These are phyloP conservation scores for Mechanitis mazaeus DNA, from an alignment of 2,888 invertebrate species.

Conservation along the genomic window DNA sequence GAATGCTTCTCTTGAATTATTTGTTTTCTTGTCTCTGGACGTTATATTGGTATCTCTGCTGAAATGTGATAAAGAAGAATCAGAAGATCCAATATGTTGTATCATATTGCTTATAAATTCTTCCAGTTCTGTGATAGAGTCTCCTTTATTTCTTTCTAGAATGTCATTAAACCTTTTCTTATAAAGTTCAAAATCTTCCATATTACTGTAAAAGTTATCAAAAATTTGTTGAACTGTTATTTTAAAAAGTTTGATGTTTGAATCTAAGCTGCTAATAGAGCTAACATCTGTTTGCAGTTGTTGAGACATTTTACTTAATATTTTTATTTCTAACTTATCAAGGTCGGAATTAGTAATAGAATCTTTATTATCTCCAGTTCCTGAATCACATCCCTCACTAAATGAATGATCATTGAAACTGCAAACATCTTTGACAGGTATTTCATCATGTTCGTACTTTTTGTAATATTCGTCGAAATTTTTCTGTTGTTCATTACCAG, in stretches of 20 bases:
- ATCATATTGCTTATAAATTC: slow-evolving; percentile 62
- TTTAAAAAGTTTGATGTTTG: slow-evolving; percentile 58
- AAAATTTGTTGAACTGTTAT: slow-evolving; percentile 60
- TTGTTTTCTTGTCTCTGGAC: no score
- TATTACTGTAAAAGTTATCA: slow-evolving; percentile 52
- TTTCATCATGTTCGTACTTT: slow-evolving; percentile 53
- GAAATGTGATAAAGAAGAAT: slow-evolving; percentile 36
- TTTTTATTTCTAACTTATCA: slow-evolving; percentile 50
- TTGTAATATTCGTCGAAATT: slow-evolving; percentile 47
- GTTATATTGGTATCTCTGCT: slow-evolving; percentile 9
- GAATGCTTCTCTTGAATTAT: no score
- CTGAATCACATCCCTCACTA: slow-evolving; percentile 24
- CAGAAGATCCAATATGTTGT: slow-evolving; percentile 54
- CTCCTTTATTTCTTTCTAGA: slow-evolving; percentile 46
- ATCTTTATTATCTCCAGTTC: slow-evolving; percentile 24
- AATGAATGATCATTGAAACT: slow-evolving; percentile 29
- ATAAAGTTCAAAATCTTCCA: slow-evolving; percentile 57
- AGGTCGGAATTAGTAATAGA: slow-evolving; percentile 53
- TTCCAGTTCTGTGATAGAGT: slow-evolving; percentile 56
- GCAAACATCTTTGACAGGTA: slow-evolving; percentile 50
- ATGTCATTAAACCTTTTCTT: slow-evolving; percentile 60
- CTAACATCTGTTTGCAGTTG: slow-evolving; percentile 47
- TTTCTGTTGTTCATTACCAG: slow-evolving; percentile 1
- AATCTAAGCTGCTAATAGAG: slow-evolving; percentile 48
- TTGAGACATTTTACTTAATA: slow-evolving; percentile 49